Conservation (phyloP, 2,888 invertebrate genomes). For the Plebejus melissa region DNA sequence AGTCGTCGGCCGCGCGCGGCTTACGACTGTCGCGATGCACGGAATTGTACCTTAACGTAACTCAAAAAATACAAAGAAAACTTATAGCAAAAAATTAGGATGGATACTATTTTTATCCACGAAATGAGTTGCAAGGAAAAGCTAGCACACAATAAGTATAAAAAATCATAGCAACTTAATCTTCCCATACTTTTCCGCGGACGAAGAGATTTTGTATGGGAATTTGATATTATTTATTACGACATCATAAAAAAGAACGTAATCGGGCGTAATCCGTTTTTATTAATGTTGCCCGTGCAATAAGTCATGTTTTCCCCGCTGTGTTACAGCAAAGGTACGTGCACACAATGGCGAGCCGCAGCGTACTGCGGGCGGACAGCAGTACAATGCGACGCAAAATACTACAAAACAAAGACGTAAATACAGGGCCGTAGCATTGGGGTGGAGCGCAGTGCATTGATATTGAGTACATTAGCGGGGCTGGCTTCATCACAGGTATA, state of each 20-base stretch:
- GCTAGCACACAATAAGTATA: slow-evolving; percentile 2
- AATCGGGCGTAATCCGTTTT: slow-evolving; percentile 23
- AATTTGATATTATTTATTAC: slow-evolving; percentile 17
- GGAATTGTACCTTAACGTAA: no score
- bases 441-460: no score
- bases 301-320: slow-evolving; percentile 22
- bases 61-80: neutral
- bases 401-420: no score
- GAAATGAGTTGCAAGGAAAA: slow-evolving; percentile 1
- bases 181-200: slow-evolving; percentile 7
- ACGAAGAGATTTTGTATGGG: neutral
- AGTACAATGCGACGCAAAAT: neutral
- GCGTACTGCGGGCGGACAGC: neutral
- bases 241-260: slow-evolving; percentile 19
- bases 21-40: no score
- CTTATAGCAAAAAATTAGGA: neutral
- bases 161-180: slow-evolving; percentile 17
- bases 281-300: slow-evolving; percentile 22
- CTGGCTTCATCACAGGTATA: no score
- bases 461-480: no score
- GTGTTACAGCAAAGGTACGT: neutral
- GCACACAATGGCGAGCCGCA: neutral
- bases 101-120: neutral
- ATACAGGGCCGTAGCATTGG: no score
- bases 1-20: no score